These are phyloP conservation scores for Forbesichthys agassizii DNA, from an alignment of 2,113 vertebrate species.

Conservation along the genomic window DNA sequence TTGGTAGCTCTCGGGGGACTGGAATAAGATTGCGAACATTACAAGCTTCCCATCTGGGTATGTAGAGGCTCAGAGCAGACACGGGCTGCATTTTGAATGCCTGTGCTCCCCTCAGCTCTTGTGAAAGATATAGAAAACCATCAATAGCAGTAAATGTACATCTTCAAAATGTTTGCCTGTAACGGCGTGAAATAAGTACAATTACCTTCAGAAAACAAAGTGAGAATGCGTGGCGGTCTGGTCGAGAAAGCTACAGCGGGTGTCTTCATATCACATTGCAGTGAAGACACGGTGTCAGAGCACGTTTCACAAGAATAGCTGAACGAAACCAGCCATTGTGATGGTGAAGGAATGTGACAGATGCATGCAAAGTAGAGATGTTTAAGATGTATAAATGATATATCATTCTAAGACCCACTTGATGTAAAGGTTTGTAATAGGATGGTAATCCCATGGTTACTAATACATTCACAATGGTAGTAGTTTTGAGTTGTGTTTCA, in stretches of 20 bases:
- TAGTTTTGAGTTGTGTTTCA: too few species aligned
- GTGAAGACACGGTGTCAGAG: neutral
- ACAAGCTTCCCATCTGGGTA: conserved; percentile 18
- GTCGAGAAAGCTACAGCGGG: neutral
- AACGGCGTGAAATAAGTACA: neutral
- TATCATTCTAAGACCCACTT: too few species aligned
- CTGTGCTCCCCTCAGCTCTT: conserved; percentile 27
- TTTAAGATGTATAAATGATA: conserved; percentile 12
- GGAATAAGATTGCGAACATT: conserved; percentile 30
- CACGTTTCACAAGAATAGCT: conserved; percentile 35
- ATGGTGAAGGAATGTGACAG: conserved; percentile 57
- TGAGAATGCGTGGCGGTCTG: neutral
- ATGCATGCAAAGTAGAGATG: conserved; percentile 31
- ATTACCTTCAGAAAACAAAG: conserved; percentile 5
- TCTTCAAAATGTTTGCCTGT: conserved; percentile 10
- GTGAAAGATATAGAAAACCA: conserved; percentile 31
- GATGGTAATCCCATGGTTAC: too few species aligned
- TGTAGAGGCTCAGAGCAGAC: conserved; percentile 13
- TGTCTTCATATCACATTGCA: neutral
- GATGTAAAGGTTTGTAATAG: too few species aligned
- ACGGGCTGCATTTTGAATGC: conserved; percentile 40
- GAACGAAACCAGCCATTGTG: conserved; percentile 21
- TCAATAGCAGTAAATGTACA: conserved; percentile 16
- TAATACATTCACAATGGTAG: too few species aligned
- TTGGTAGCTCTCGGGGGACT: conserved; percentile 24